Conservation (phyloP, 2,888 invertebrate genomes). For the Xylophagus ater region DNA sequence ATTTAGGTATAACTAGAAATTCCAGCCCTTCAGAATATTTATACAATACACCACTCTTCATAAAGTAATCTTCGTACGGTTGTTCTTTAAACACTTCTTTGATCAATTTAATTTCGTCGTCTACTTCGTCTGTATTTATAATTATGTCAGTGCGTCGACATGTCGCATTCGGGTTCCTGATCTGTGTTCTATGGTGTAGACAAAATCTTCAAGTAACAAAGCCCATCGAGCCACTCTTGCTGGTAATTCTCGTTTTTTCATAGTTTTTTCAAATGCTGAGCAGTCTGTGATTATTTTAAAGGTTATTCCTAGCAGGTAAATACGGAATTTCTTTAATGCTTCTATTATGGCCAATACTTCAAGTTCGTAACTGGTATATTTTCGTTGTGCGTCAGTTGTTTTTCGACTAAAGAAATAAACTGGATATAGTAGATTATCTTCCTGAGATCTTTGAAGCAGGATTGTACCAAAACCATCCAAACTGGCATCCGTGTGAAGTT, state of each 20-base stretch:
- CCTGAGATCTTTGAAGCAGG: background rate
- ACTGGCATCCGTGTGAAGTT: slow-evolving; percentile 2
- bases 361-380: slow-evolving; percentile 20
- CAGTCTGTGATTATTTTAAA: slow-evolving; percentile 12
- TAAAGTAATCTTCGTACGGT: slow-evolving; percentile 1
- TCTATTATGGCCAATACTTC: slow-evolving; percentile 18
- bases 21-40: slow-evolving; percentile 1
- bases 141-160: slow-evolving; percentile 4
- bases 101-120: background rate
- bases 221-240: slow-evolving; percentile 15
- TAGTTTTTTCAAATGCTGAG: slow-evolving; percentile 12
- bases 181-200: too few species aligned
- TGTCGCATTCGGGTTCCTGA: too few species aligned
- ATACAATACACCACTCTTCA: background rate
- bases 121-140: slow-evolving; percentile 2
- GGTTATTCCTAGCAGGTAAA: slow-evolving; percentile 16
- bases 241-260: slow-evolving; percentile 7
- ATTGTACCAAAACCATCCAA: background rate
- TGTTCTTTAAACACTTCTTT: slow-evolving; percentile 4
- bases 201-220: too few species aligned
- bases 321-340: slow-evolving; percentile 18
- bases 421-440: slow-evolving; percentile 1
- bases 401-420: slow-evolving; percentile 2
- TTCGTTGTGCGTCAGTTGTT: slow-evolving; percentile 16
- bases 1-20: slow-evolving; percentile 6